Base-by-base conservation (phyloP, 2,797 vertebrate species). In the Microctenopoma steveboyesi region DNA sequence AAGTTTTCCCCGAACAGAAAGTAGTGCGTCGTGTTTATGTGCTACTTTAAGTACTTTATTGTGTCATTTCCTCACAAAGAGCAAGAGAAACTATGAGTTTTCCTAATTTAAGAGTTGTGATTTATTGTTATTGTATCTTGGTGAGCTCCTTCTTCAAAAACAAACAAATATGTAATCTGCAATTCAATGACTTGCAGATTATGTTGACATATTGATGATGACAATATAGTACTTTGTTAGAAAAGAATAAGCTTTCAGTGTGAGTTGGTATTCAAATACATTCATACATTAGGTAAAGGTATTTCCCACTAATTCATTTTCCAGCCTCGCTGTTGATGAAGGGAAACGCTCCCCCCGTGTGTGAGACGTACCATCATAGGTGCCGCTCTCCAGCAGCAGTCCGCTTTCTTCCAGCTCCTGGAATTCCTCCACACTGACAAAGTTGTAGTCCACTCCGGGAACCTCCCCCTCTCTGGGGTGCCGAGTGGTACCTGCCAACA, bases 401-500 rank as follows among this genome's bases (percentile, higher is more conserved):
- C 97, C 97, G 5, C 96, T 96, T 89, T 99, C 97, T 74, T 99
- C 98, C 91, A 99, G 94, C 0, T 95, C 94, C 56, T 96, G 96
- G 64, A 99, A 99, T 76, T 99, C 97, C 62, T 94, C 97, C 85
- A 97, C 96, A 15, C 95, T 95, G 95, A 99, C 99, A 93, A 99
- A 99, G 80, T 99, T 99, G 85, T 99, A 99, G 93, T 99, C 98
- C 89, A 99, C 97, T 40, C 97, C 98, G 4, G 98, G 97, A 74
- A 99, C 97, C 74, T 99, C 98, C 60, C 96, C 96, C 89, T 99
- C 98, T 68, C 98, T 94, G 81, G 98, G 97, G 89, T 96, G 96
- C 84, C 98, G 95, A 12, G 98, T 99, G 84, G 98, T 99, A 90
- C 98, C 98, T 99, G 93, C 66, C 75, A 59, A 81, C 10, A 63